phyloP scores from a whole-genome alignment of 2,797 vertebrate species.

The Crenuchus spilurus region DNA sequence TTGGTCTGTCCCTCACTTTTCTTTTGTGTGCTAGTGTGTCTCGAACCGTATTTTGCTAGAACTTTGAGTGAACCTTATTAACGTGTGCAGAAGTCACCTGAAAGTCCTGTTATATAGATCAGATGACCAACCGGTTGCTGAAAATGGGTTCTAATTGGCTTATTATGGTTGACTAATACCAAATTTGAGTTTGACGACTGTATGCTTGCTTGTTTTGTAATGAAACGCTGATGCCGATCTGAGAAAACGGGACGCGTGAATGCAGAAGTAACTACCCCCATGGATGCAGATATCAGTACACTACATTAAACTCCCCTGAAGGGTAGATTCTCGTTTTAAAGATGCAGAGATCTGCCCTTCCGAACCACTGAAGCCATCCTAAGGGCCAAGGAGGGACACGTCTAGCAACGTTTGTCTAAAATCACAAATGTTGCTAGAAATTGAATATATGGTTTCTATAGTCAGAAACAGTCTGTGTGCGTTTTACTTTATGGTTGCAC shows the following conservation, averaged over 20 bases:
- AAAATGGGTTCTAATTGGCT: neutral
- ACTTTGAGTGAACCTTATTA: slow-evolving; percentile 8
- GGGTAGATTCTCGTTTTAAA: neutral
- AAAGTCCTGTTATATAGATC: too few relatives aligned
- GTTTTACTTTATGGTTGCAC: slow-evolving; percentile 12
- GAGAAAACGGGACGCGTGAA: neutral
- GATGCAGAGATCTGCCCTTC: neutral
- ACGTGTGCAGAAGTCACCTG: neutral
- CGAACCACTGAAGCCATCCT: neutral
- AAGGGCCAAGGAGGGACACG: neutral
- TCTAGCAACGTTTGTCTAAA: neutral
- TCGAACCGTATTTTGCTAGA: neutral
- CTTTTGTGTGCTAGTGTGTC: neutral
- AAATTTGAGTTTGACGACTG: neutral
- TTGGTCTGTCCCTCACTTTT: neutral
- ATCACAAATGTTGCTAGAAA: neutral
- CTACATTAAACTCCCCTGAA: neutral
- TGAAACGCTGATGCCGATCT: neutral
- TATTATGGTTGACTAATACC: neutral
- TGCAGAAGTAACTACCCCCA: neutral
- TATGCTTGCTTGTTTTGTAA: neutral
- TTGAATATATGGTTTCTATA: neutral
- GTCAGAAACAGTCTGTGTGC: neutral
- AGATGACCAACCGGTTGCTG: neutral
- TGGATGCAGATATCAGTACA: neutral